A percentile compares a stretch with the other conserved stretches of the same genome.
These are phyloP conservation scores for Nanorana parkeri DNA, from an alignment of 2,113 vertebrate genomes.

Conservation along the genomic window DNA sequence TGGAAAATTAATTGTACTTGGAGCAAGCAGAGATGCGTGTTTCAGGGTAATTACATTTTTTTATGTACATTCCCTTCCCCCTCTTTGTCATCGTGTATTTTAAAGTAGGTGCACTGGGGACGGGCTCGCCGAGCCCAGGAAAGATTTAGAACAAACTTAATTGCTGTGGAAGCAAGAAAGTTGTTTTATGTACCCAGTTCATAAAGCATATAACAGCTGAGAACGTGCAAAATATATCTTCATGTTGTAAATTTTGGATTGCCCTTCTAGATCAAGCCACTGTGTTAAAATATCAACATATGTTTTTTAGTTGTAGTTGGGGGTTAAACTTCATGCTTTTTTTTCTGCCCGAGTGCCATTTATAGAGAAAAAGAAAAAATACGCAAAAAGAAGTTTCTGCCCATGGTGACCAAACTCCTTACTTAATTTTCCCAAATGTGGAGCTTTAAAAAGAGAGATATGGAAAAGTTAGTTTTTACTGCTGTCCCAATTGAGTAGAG, in stretches of 20 bases:
- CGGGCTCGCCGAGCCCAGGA: background rate
- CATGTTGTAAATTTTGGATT: background rate
- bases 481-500: too few species aligned
- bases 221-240: background rate
- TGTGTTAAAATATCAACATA: too few species aligned
- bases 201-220: background rate
- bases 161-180: slow-evolving; percentile 7
- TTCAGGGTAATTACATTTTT: slow-evolving; percentile 49
- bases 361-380: too few species aligned
- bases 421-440: too few species aligned
- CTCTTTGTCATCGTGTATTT: background rate
- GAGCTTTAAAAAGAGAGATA: too few species aligned
- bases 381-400: too few species aligned
- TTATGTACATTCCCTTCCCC: slow-evolving; percentile 19
- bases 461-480: too few species aligned
- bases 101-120: background rate
- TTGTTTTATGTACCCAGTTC: background rate
- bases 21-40: slow-evolving; percentile 31
- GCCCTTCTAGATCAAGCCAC: background rate
- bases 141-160: slow-evolving; percentile 10
- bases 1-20: slow-evolving; percentile 42
- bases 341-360: too few species aligned
- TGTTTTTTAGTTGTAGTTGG: too few species aligned
- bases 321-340: too few species aligned
- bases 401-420: too few species aligned